Conservation (phyloP, 2,888 invertebrate species). For the Tachystola acroxantha region DNA sequence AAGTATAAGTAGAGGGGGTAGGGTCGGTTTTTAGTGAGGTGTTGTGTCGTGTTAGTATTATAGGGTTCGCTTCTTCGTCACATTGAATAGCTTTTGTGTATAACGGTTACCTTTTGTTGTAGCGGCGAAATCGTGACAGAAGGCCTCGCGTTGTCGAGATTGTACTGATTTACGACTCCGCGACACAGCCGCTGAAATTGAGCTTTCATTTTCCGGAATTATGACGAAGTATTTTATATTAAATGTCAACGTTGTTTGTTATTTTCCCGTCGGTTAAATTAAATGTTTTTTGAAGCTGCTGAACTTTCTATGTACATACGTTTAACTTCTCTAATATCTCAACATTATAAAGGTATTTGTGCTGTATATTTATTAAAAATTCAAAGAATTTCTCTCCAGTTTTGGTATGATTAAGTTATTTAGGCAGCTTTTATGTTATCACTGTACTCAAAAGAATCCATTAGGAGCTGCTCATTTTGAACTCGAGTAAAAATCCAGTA, state of each 20-base stretch:
- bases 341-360: too few species aligned
- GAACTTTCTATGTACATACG: too few species aligned
- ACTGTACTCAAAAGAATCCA: too few species aligned
- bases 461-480: too few species aligned
- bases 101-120: constrained; percentile 53
- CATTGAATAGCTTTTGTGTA: constrained; percentile 49
- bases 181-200: constrained; percentile 34
- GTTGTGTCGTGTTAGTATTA: constrained; percentile 2
- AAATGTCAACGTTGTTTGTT: constrained; percentile 5
- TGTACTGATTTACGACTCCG: constrained; percentile 43
- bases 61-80: constrained; percentile 26
- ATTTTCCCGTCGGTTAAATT: neutral
- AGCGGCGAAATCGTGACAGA: constrained; percentile 42
- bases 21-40: neutral
- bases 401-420: too few species aligned
- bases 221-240: constrained; percentile 23
- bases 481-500: too few species aligned
- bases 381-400: too few species aligned
- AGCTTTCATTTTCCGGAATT: constrained; percentile 26
- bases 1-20: neutral
- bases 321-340: too few species aligned
- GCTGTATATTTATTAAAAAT: too few species aligned
- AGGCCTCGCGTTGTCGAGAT: constrained; percentile 36
- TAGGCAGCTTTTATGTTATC: too few species aligned
- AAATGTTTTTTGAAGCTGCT: neutral